phyloP scores from a whole-genome alignment of 2,888 invertebrate species.

The Melanargia galathea region DNA sequence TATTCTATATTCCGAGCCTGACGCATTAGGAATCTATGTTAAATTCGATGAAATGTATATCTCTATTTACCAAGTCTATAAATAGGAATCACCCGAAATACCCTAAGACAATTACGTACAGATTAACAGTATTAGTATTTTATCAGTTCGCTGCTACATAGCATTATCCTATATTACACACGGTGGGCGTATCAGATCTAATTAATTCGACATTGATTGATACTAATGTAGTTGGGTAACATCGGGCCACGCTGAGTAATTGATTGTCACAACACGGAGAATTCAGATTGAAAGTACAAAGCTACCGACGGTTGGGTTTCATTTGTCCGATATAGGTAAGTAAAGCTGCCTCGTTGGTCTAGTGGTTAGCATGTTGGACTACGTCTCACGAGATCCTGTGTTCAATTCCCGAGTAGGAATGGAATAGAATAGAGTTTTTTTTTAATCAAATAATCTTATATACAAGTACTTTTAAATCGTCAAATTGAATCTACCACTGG shows the following conservation, averaged over 20 bases:
- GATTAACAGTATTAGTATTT: conserved; percentile 19
- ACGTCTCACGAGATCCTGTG: too few species aligned
- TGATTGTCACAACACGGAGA: conserved; percentile 73
- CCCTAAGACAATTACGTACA: background rate
- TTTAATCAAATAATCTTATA: too few species aligned
- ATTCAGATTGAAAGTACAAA: conserved; percentile 36
- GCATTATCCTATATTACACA: conserved; percentile 31
- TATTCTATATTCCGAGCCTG: too few species aligned
- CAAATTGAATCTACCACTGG: too few species aligned
- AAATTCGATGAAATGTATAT: too few species aligned
- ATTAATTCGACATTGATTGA: conserved; percentile 80
- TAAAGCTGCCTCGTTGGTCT: too few species aligned
- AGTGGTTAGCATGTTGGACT: too few species aligned
- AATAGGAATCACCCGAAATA: background rate
- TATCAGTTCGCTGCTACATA: conserved; percentile 26
- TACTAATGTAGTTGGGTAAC: conserved; percentile 72
- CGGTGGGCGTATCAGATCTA: conserved; percentile 78
- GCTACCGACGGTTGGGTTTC: conserved; percentile 31
- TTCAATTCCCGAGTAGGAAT: too few species aligned
- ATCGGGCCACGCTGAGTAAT: conserved; percentile 68
- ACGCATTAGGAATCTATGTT: too few species aligned
- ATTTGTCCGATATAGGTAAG: conserved; percentile 20
- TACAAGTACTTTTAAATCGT: too few species aligned
- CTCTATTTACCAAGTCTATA: background rate
- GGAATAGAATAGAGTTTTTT: too few species aligned